These are phyloP conservation scores for Chalcosyrphus nemorum DNA, from an alignment of 2,888 invertebrate genomes.

Conservation along the genomic window DNA sequence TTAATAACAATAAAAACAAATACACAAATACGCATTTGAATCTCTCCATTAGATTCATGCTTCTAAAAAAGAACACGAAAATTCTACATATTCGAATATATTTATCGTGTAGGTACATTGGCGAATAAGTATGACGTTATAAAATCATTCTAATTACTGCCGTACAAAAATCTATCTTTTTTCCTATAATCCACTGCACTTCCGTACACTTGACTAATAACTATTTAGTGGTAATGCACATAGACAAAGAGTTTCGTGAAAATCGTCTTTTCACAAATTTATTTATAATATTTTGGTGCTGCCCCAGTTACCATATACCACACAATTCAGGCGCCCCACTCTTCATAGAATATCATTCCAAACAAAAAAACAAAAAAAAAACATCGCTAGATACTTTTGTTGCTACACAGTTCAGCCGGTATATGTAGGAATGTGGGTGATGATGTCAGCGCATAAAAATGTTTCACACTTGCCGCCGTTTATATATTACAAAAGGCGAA, in stretches of 20 bases:
- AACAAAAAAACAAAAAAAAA: not conserved
- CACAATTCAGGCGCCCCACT: slow-evolving; percentile 20
- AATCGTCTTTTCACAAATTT: slow-evolving; percentile 8
- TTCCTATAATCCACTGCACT: no score
- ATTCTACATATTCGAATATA: no score
- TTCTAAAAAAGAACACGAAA: no score
- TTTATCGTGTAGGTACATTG: no score
- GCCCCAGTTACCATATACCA: not conserved
- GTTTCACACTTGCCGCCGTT: slow-evolving; percentile 39
- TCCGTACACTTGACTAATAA: no score
- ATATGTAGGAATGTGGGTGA: not conserved
- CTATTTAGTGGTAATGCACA: not conserved
- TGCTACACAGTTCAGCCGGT: slow-evolving; percentile 7
- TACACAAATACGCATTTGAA: no score
- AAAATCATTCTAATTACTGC: no score
- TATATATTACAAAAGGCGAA: not conserved
- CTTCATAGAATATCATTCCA: not conserved
- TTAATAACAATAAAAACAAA: no score
- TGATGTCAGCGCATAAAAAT: slow-evolving; percentile 63
- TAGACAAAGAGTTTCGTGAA: not conserved
- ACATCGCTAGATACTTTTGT: slow-evolving; percentile 10
- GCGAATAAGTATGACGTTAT: no score
- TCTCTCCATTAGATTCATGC: no score
- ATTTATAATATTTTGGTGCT: slow-evolving; percentile 37
- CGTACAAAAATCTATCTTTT: no score